Evolutionary conservation across 2,888 invertebrate species (phyloP), one percentile per base, ranked within the genome.

Genomic region (Agapetus fuscipes): DNA sequence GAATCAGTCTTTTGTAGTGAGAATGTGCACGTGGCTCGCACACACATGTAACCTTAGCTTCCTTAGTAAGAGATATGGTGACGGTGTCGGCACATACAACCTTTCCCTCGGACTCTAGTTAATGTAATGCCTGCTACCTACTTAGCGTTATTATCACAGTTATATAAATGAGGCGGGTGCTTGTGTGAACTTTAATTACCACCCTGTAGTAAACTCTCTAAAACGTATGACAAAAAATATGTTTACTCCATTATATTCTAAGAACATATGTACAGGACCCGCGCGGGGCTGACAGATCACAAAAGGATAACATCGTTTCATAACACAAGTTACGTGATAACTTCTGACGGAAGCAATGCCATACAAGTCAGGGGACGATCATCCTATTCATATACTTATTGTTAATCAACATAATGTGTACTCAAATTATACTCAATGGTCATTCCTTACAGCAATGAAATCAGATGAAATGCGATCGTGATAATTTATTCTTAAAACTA

Each of bases 61-160:
- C 45, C 41, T 43, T 44, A 68, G 68, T 67, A 69, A 58, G 69
- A 70, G 70, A 71, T 71, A 71, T 71, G 70, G 62, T 70, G 70
- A 66, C n/a, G n/a, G n/a, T n/a, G n/a, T n/a, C n/a, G n/a, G n/a
- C n/a, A n/a, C n/a, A n/a, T n/a, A n/a, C 70, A 68, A 69, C 67
- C 69, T 67, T 69, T 69, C 68, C 62, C 64, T 57, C 64, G 70
- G 69, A 69, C 69, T 65, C 66, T 67, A 67, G 65, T 64, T 64
- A 66, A 66, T 65, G 66, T 66, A 66, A 66, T 64, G 65, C 68
- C 68, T 66, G 67, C 68, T 69, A 69, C 66, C 70, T 70, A 70
- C 69, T 69, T 70, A 70, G 69, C 68, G 67, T 68, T 69, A 69
- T 67, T 69, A 70, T 70, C 70, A 70, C 70, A 70, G 70, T 68